Base-by-base conservation (phyloP, 2,888 invertebrate genomes). In the Amblyjoppa fuscipennis region DNA sequence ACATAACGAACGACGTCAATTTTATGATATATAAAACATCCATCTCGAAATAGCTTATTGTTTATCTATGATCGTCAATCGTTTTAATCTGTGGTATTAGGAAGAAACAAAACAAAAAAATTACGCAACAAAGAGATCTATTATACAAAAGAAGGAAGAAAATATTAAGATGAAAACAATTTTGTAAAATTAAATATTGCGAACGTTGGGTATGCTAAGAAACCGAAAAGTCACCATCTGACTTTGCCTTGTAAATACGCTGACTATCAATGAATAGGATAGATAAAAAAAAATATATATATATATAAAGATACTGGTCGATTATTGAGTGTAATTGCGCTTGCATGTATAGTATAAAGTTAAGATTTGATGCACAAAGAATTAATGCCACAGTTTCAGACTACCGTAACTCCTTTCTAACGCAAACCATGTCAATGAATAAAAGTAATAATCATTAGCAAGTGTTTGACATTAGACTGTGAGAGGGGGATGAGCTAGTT, bases 391-490 rank as follows among this genome's bases (percentile, higher is more conserved):
- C 84, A 85, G 87, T 85, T 88, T 83, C 59, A 73, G 74, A 83
- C 85, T 83, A 78, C 31, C 61, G 70, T 61, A 66, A 81, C 78
- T 82, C 85, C 77, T 85, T 88, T 81, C 84, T 64, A 89, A 87
- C 76, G 78, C 68, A 76, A 89, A 88, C 86, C 81, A 87, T 86
- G 90, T 89, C 88, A 89, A 90, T 90, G 90, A 86, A 75, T 89
- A 80, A 85, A 81, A 87, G 75, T 77, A 76, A 85, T 87, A 79
- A 83, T 83, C 64, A 84, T 83, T 71, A 80, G 56, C 77, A 71
- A 83, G 79, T 86, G 41, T 79, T 85, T 80, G 28, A 83, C 59
- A 59, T 59, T 61, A 56, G 77, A 31, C 7, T 38, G 56, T 59
- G 64, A 51, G 66, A 76, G 53, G 20, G 59, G 38, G 53, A 41